Base-by-base conservation (phyloP, 2,113 vertebrate genomes). In the Tautogolabrus adspersus region DNA sequence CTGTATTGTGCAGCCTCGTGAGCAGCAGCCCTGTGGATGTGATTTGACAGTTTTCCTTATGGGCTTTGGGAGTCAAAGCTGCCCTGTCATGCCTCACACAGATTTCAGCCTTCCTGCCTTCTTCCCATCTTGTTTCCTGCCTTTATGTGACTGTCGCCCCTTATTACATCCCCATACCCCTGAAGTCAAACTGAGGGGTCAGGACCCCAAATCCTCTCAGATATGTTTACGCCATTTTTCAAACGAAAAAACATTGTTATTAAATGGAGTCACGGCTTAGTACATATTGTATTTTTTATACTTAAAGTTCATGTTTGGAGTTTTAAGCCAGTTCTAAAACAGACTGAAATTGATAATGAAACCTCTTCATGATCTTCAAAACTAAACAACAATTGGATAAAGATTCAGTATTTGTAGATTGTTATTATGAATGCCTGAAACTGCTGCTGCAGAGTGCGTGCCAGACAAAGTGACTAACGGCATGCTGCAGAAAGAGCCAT, bases 91-190 rank as follows among this genome's bases (percentile, higher is more conserved):
- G 55, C 71, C 68, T 79, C 57, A 55, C 13, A 22, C 19, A 67
- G 11, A 69, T 79, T 73, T 66, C 7, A 66, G 44, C 58, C 82
- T 77, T 81, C 46, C 59, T 79, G 40, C 34, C n/a, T 11, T 19
- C 57, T 58, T 15, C 46, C 38, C 12, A 22, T 77, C 52, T 83
- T 57, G 15, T 76, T 84, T 82, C 65, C 70, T 86, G 60, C 26
- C 30, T 69, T 72, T 30, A 73, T 65, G 1, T 67, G 42, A n/a
- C 21, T 46, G 42, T 71, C 56, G 26, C 19, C 65, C 3, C 58
- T 5, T 15, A 72, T 79, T 60, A 66, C 72, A 64, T 67, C 69
- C 58, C 40, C 44, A n/a, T n/a, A 47, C 21, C 23, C 23, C 13
- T 42, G 13, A 47, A 65, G 60, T 37, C 34, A 67, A 13, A 30